Evolutionary conservation across 2,888 invertebrate species (phyloP).

Genomic region (Hypselothyrea guttata): DNA sequence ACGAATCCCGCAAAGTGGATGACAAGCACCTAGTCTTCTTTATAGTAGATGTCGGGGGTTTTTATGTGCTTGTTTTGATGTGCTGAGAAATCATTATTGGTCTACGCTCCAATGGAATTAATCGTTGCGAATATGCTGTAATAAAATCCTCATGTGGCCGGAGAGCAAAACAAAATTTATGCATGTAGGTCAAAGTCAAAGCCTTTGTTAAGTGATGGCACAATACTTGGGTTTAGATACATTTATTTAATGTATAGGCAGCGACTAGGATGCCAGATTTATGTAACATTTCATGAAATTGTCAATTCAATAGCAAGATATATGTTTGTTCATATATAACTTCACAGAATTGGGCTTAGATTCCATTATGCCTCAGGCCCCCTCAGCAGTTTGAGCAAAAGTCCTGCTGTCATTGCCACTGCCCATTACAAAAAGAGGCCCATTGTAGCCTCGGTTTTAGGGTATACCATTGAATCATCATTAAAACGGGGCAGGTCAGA

Average conservation of each 20-base stretch:
- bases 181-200: conserved; percentile 48
- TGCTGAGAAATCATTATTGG: conserved; percentile 51
- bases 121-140: conserved; percentile 33
- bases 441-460: conserved; percentile 19
- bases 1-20: neutral
- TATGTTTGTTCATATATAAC: too few relatives aligned
- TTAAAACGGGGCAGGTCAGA: conserved; percentile 48
- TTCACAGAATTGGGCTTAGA: neutral
- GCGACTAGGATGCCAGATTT: neutral
- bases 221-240: neutral
- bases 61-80: conserved; percentile 56
- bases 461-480: conserved; percentile 35
- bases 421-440: conserved; percentile 8
- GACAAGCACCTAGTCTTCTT: conserved; percentile 12
- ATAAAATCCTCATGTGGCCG: conserved; percentile 14
- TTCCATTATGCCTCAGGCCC: too few relatives aligned
- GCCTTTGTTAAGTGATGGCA: conserved; percentile 7
- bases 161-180: conserved; percentile 2
- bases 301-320: too few relatives aligned
- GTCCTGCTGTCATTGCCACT: conserved; percentile 21
- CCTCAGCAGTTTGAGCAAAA: too few relatives aligned
- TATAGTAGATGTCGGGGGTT: conserved; percentile 3
- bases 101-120: conserved; percentile 52
- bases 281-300: neutral
- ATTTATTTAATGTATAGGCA: neutral